Percentiles rank a stretch among this genome's conserved stretches.
These are phyloP conservation scores for Cephalopachus bancanus DNA, from an alignment of 2,797 vertebrate species.

Conservation along the genomic window DNA sequence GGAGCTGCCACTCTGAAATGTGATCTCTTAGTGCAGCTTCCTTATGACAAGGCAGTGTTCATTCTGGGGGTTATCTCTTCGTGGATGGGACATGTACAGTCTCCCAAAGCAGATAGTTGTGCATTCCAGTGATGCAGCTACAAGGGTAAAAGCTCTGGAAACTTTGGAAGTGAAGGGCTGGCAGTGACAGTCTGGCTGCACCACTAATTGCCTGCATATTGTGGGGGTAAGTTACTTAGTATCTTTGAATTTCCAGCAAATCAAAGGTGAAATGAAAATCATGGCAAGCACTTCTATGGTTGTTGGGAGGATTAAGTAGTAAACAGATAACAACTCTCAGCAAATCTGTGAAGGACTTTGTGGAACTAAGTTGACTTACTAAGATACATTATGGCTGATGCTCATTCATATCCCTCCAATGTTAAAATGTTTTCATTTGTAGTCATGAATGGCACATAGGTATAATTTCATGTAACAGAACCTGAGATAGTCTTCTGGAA, in stretches of 20 bases:
- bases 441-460: neutral
- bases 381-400: neutral
- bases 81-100: neutral
- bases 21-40: neutral
- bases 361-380: neutral
- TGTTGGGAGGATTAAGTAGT: neutral
- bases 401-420: neutral
- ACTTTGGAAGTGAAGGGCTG: neutral
- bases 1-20: neutral
- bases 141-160: neutral
- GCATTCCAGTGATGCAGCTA: fast-evolving
- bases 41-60: neutral
- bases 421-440: neutral
- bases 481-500: neutral
- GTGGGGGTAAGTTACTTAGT: neutral
- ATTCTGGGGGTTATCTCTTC: neutral
- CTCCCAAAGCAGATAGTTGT: neutral
- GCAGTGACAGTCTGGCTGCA: too few species aligned
- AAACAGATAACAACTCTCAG: neutral
- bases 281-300: too few species aligned
- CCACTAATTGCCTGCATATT: fast-evolving
- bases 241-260: neutral
- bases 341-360: neutral
- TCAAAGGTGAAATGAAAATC: neutral
- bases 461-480: neutral